These are phyloP conservation scores for Anthophora plumipes DNA, from an alignment of 2,888 invertebrate genomes.

Conservation along the genomic window DNA sequence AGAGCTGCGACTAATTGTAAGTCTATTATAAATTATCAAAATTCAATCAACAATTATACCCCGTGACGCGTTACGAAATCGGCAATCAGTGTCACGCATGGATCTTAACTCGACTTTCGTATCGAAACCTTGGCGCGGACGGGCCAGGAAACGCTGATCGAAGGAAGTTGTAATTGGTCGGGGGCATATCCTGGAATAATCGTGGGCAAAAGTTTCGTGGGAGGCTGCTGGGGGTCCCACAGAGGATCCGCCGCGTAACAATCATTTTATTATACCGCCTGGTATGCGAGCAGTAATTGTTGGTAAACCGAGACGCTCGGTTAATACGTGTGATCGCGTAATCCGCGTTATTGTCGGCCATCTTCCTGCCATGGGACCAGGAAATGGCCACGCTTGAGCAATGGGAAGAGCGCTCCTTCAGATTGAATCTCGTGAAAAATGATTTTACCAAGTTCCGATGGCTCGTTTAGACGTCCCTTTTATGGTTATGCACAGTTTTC, in stretches of 20 bases:
- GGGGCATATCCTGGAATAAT: slow-evolving; percentile 46
- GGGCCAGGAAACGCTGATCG: slow-evolving; percentile 38
- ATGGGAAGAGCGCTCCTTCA: slow-evolving; percentile 34
- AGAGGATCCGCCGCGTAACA: slow-evolving; percentile 34
- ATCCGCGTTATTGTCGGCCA: slow-evolving; percentile 50
- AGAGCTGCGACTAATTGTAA: too few species aligned
- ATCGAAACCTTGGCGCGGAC: slow-evolving; percentile 21
- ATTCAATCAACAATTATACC: slow-evolving; percentile 21
- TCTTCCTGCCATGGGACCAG: slow-evolving; percentile 56
- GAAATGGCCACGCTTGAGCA: slow-evolving; percentile 58
- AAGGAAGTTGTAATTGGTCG: slow-evolving; percentile 63
- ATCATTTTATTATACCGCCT: slow-evolving; percentile 66
- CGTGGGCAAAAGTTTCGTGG: slow-evolving; percentile 50
- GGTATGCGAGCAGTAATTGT: slow-evolving; percentile 60
- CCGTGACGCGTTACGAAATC: slow-evolving; percentile 13
- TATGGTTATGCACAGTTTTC: slow-evolving; percentile 27
- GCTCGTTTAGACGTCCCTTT: slow-evolving; percentile 43
- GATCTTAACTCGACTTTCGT: slow-evolving; percentile 18
- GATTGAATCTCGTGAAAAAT: slow-evolving; percentile 45
- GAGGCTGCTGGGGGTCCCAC: slow-evolving; percentile 56
- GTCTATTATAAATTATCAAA: neutral
- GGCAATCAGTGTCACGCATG: slow-evolving; percentile 12
- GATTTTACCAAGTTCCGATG: slow-evolving; percentile 31
- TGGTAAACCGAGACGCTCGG: slow-evolving; percentile 42
- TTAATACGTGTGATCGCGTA: slow-evolving; percentile 53